phyloP scores from a whole-genome alignment of 1,140 invertebrate species.

The Frieseomelitta varia region DNA sequence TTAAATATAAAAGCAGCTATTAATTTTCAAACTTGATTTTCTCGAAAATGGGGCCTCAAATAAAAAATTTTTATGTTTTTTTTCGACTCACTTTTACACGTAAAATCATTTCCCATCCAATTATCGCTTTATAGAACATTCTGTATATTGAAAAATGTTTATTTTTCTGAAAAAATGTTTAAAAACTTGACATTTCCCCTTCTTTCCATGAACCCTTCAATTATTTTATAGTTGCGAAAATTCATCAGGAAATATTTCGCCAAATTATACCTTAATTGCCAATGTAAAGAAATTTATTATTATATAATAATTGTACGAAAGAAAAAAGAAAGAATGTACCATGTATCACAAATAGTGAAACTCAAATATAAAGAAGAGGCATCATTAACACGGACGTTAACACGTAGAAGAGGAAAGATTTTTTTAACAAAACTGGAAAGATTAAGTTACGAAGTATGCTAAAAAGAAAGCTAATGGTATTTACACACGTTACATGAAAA shows the following conservation, averaged over 20 bases:
- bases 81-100: too few species aligned
- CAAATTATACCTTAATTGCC: background rate
- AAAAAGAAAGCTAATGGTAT: background rate
- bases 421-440: slow-evolving; percentile 1
- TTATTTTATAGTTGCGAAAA: background rate
- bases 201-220: too few species aligned
- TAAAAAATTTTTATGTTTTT: too few species aligned
- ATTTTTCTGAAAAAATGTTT: too few species aligned
- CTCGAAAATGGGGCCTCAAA: too few species aligned
- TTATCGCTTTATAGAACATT: too few species aligned
- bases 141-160: too few species aligned
- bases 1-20: too few species aligned
- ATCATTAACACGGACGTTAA: background rate
- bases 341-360: background rate
- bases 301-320: background rate
- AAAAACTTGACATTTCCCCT: too few species aligned
- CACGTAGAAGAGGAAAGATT: background rate
- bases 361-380: background rate
- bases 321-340: background rate
- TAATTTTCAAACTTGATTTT: too few species aligned
- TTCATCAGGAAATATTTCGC: background rate
- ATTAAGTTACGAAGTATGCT: background rate
- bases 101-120: too few species aligned
- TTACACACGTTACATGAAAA: background rate
- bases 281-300: background rate